Conservation (phyloP, 1,140 invertebrate species). For the Anoplolepis gracilipes region DNA sequence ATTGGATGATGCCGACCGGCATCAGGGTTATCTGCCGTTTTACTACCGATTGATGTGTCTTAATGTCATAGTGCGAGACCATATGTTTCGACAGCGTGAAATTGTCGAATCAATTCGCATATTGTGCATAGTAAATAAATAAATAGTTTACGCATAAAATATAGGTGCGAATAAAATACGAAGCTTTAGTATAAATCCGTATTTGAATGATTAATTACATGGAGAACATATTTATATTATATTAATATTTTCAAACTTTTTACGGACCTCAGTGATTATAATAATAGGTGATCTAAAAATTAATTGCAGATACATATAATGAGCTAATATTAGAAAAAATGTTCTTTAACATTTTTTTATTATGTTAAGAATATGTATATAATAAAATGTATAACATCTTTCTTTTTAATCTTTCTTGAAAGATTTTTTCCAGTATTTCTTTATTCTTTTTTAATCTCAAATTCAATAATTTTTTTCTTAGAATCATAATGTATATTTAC, state of each 20-base stretch:
- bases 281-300: neutral
- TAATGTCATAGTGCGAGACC: neutral
- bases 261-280: neutral
- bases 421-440: neutral
- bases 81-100: neutral
- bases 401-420: neutral
- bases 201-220: neutral
- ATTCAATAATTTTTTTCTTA: neutral
- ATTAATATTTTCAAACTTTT: neutral
- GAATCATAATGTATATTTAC: neutral
- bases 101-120: conserved; percentile 3
- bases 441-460: neutral
- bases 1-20: neutral
- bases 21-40: neutral
- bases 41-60: neutral
- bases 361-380: neutral
- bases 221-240: neutral
- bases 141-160: neutral
- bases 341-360: neutral
- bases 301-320: neutral
- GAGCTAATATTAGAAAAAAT: neutral
- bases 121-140: neutral
- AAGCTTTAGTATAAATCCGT: neutral
- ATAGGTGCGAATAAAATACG: neutral
- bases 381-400: neutral